Base-by-base conservation (phyloP, 2,797 vertebrate genomes). In the Clarias laeviceps region DNA sequence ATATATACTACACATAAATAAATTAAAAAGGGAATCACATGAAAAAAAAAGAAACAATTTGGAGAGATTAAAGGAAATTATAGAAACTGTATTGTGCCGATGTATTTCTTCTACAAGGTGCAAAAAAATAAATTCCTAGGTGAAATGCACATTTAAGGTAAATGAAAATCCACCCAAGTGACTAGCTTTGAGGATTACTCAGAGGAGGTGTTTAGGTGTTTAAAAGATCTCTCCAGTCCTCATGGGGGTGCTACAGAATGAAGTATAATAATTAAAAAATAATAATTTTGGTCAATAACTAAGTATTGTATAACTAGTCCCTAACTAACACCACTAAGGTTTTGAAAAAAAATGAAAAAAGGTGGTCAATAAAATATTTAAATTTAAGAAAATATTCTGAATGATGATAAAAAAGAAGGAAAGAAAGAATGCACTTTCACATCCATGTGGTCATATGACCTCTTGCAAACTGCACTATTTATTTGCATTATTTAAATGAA, bases 401-500 rank as follows among this genome's bases (percentile, higher is more conserved):
- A 59, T 34, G 27, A 56, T 56, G 57, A 2, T 56, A 20, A 56
- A n/a, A 17, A 27, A 73, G 14, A 72, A 27, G 9, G 66, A 69
- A 73, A 54, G 24, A n/a, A 54, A 32, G 24, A 45, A 15, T 68
- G 12, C 2, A 73, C 40, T 29, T 74, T 74, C n/a, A 8, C 27
- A 76, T 18, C 3, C 73, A 17, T 54, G 29, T 34, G 20, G 74
- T 78, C 74, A 78, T 56, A 37, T 78, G 18, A 78, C 9, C 56
- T 24, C 29, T 34, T 61, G 1, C 9, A 54, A 74, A 61, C 2
- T 37, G 29, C 14, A 18, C 24, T n/a, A n/a, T n/a, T n/a, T n/a
- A n/a, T n/a, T n/a, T n/a, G n/a, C n/a, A 65, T 7, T 65, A 61
- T 65, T 80, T 11, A 65, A 65, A 79, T 79, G 14, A 14, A 77